Evolutionary conservation across 2,888 invertebrate genomes (phyloP), one percentile per base, ranked within the genome.

Genomic region (Horisme vitalbata): DNA sequence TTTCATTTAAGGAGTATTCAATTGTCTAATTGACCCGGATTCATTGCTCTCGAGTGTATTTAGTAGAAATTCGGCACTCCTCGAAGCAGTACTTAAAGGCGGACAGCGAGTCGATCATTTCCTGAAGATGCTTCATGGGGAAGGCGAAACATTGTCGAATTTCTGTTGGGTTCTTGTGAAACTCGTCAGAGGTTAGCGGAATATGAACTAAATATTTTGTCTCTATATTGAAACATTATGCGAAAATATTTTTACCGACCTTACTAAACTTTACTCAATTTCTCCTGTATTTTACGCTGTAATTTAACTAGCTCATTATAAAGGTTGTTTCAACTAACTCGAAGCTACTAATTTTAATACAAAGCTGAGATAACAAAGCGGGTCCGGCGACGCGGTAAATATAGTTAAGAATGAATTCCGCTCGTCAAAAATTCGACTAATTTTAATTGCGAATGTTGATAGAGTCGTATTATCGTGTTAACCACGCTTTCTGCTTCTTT

Each of bases 391-490:
- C 34, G 72, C 73, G 68, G 59, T 27, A 72, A 76, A 80, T 62
- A 59, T 71, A 36, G 67, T 79, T 78, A 79, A 26, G 61, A 66
- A 55, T 59, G 63, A 65, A 68, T 67, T 71, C 61, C 59, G 59
- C 61, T 57, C 61, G 68, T 71, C 75, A 79, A 81, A 79, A 79
- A 82, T 79, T 68, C 61, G 71, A 71, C 71, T 82, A 82, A 83
- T 83, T 81, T 83, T 83, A 84, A 78, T 78, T 74, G 70, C 61
- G 26, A 51, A 58, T 49, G 61, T 45, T 64, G 64, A 68, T 74
- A 58, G 68, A 73, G 62, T 51, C 53, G 57, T 50, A 72, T 79
- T 79, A 79, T 70, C 76, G 66, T 52, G 63, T 79, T 79, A 78
- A 55, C 59, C 52, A 70, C 73, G 74, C 62, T 62, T 36, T 33